Evolutionary conservation across 2,888 invertebrate genomes (phyloP), one percentile per base, ranked within the genome.

Genomic region (Tigriopus californicus): DNA sequence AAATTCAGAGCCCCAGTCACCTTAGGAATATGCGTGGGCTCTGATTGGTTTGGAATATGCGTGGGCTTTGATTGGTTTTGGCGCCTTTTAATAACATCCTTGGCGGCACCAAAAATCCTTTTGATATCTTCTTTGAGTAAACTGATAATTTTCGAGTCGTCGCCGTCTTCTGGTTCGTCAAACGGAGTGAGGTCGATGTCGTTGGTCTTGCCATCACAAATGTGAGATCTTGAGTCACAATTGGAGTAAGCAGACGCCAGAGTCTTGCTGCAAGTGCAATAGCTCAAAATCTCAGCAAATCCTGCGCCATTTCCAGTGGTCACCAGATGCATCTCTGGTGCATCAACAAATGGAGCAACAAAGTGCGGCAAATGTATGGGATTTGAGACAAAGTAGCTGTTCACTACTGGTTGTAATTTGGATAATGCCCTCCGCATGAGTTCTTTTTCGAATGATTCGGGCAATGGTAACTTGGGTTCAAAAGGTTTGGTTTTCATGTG

Each of bases 381-480:
- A 5, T 53, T 53, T 24, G 11, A 24, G 2, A 3, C 6, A 3
- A 53, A 33, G 11, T 24, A 53, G 6, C 33, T 12, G 11, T 53
- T 53, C 12, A 53, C 4, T 10, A 53, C 33, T 12, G 54, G 54
- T 5, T 33, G 25, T 33, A 53, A 18, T 6, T 53, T 24, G 24
- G 54, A 11, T 3, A 53, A 33, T 12, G 6, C 54, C 6, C 12
- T n/a, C 15, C 33, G 6, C 54, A 53, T 53, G 2, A 53, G 15
- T 5, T 53, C 33, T 6, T 40, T 53, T 40, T 53, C 54, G 33
- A 53, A 53, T 22, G 25, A 5, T n/a, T 53, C 54, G n/a, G 54
- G 54, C 8, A 53, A 40, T 4, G 54, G 54, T 40, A 53, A 11
- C 11, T 53, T 53, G 8, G 54, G 54, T n/a, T 53, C 54, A 25